Conservation (phyloP, 2,797 vertebrate species). For the Anabacerthia variegaticeps region DNA sequence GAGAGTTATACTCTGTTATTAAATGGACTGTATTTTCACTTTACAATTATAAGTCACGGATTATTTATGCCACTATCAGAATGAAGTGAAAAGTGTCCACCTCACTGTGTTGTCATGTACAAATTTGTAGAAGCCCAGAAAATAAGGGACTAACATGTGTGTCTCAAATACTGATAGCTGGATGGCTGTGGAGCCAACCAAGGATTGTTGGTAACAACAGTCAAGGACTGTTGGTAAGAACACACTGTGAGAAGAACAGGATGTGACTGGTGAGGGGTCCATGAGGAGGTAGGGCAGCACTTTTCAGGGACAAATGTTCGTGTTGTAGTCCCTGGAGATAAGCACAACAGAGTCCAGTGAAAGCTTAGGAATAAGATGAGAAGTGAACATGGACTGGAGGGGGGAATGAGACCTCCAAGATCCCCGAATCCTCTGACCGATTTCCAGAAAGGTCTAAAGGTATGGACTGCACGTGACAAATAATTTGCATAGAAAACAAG, state of each 20-base stretch:
- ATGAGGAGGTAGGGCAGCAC: not conserved
- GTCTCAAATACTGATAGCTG: not conserved
- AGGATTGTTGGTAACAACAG: not conserved
- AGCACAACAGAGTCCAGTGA: not conserved
- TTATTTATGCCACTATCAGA: not conserved
- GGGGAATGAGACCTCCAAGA: not conserved
- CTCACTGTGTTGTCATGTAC: not conserved
- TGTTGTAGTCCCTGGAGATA: not conserved
- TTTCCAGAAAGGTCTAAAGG: not conserved
- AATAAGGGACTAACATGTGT: not conserved
- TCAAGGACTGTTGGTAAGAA: not conserved
- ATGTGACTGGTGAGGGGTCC: not conserved
- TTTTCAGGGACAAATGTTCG: not conserved
- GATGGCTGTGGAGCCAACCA: not conserved
- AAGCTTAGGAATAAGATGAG: not conserved
- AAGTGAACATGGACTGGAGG: too few relatives aligned
- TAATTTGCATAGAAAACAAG: not conserved
- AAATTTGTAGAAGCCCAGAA: not conserved
- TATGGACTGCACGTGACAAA: not conserved
- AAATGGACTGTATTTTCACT: not conserved
- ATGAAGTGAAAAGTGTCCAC: not conserved
- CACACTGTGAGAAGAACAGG: not conserved
- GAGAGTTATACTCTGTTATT: not conserved
- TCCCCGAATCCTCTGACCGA: not conserved
- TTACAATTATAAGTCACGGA: not conserved